These are phyloP conservation scores for Brachionus rubens DNA, from an alignment of 1,140 invertebrate species.

Conservation along the genomic window DNA sequence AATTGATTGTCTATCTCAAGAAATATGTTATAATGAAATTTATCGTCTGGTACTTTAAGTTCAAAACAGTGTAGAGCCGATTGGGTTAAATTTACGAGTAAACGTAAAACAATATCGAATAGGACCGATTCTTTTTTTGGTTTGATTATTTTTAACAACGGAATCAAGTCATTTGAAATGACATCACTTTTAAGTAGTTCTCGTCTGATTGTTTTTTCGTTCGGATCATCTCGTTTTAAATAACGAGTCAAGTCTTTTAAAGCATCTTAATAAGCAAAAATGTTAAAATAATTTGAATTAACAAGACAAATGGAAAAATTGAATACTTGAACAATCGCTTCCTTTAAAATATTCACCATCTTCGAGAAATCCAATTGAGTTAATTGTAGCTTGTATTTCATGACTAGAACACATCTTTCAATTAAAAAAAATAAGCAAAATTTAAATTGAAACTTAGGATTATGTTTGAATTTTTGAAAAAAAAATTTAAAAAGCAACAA, in stretches of 20 bases:
- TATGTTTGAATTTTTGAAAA: too few relatives aligned
- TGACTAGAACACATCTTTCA: conserved; percentile 40
- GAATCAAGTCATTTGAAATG: conserved; percentile 17
- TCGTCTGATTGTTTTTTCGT: conserved; percentile 26
- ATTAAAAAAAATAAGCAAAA: background rate
- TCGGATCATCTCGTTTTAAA: conserved; percentile 29
- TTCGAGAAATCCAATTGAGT: conserved; percentile 19
- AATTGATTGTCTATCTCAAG: conserved; percentile 32
- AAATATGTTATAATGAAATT: conserved; percentile 42
- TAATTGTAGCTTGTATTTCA: conserved; percentile 40
- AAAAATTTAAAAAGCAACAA: too few relatives aligned
- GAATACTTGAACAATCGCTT: conserved; percentile 38
- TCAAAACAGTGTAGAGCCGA: conserved; percentile 33
- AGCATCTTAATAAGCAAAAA: conserved; percentile 4
- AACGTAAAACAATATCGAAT: conserved; percentile 33
- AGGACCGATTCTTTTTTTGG: background rate
- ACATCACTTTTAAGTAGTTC: conserved; percentile 44
- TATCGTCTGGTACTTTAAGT: conserved; percentile 39
- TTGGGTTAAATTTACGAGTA: conserved; percentile 36
- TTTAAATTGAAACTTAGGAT: background rate
- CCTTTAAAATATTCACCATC: conserved; percentile 45
- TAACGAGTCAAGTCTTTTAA: conserved; percentile 34
- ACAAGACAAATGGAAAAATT: too few relatives aligned
- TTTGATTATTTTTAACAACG: conserved; percentile 12
- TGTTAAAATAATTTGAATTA: background rate